A percentile compares a stretch with the other conserved stretches of the same genome.
These are phyloP conservation scores for Enteromius argenteus DNA, from an alignment of 2,797 vertebrate genomes.

Conservation along the genomic window DNA sequence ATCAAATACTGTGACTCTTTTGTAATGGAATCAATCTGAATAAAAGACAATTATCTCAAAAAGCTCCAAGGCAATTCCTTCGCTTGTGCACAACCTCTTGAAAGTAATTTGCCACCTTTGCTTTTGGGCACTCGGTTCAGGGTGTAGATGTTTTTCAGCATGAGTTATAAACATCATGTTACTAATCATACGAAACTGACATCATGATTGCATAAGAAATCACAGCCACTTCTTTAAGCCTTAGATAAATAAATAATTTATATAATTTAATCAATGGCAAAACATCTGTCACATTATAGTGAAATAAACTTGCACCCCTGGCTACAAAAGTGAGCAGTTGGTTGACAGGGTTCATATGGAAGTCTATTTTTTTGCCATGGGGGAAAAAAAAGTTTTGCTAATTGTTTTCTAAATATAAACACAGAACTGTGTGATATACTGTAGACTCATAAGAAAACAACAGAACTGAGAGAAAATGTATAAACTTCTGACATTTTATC, in stretches of 20 bases:
- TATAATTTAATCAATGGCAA: not conserved
- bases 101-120: too few relatives aligned
- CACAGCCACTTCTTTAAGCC: not conserved
- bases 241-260: not conserved
- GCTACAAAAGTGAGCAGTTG: not conserved
- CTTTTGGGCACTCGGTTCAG: not conserved
- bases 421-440: too few relatives aligned
- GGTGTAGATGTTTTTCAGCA: not conserved
- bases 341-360: not conserved
- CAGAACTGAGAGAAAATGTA: not conserved
- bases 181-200: not conserved
- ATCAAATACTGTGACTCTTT: too few relatives aligned
- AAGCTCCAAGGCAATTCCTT: not conserved
- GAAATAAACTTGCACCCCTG: not conserved
- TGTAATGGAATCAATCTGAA: too few relatives aligned
- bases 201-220: not conserved
- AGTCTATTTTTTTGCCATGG: too few relatives aligned
- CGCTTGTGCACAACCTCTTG: not conserved
- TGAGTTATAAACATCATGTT: not conserved
- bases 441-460: not conserved
- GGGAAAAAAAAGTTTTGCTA: too few relatives aligned
- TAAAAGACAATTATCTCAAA: too few relatives aligned
- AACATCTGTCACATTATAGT: not conserved
- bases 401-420: too few relatives aligned
- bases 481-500: not conserved